These are phyloP conservation scores for Stenoptilia bipunctidactyla DNA, from an alignment of 2,888 invertebrate genomes.

Conservation along the genomic window DNA sequence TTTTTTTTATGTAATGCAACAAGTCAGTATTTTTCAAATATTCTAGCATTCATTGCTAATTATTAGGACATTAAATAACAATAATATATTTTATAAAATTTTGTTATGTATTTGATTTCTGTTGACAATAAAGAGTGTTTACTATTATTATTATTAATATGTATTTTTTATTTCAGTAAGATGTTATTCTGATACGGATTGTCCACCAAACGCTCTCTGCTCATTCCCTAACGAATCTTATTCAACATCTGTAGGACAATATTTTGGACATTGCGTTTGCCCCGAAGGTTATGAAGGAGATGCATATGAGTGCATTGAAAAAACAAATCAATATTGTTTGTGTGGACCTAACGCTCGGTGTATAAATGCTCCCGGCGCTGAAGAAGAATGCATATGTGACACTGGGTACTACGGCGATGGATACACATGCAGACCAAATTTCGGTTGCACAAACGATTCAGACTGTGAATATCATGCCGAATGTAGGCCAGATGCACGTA, in stretches of 20 bases:
- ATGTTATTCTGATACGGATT: constrained; percentile 82
- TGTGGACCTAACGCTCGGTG: constrained; percentile 85
- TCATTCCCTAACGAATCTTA: constrained; percentile 54
- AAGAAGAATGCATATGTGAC: constrained; percentile 83
- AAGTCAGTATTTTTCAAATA: too few species aligned
- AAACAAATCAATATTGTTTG: constrained; percentile 42
- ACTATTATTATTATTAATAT: constrained; percentile 1
- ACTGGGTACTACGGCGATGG: constrained; percentile 89
- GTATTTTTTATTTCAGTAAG: constrained; percentile 63
- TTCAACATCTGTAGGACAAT: constrained; percentile 37
- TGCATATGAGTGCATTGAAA: constrained; percentile 78
- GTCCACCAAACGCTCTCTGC: constrained; percentile 87
- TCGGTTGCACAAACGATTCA: constrained; percentile 73
- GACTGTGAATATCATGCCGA: constrained; percentile 80
- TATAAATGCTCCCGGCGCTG: constrained; percentile 74
- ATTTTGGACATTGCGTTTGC: constrained; percentile 76
- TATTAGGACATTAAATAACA: too few species aligned
- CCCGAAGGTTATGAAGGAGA: constrained; percentile 89
- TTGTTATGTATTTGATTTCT: too few species aligned
- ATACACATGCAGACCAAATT: constrained; percentile 76
- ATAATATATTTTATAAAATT: too few species aligned
- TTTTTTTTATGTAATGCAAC: too few species aligned
- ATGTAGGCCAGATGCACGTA: constrained; percentile 74
- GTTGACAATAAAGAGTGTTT: too few species aligned
- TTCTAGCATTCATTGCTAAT: too few species aligned